Evolutionary conservation across 2,888 invertebrate genomes (phyloP).

Genomic region (Conops quadrifasciatus): DNA sequence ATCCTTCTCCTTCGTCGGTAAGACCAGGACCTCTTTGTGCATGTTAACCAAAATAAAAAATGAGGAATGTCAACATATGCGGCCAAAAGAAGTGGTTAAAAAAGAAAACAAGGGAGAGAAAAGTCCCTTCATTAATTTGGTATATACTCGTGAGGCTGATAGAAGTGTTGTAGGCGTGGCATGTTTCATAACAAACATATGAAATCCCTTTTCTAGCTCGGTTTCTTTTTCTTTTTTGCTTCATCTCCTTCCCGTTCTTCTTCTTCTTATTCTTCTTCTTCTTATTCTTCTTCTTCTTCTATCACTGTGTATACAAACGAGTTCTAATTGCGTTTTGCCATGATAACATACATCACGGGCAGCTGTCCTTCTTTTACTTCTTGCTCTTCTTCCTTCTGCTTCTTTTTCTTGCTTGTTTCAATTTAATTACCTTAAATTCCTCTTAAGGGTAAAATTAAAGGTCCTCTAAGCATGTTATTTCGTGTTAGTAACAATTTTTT

Average conservation of each 20-base stretch:
- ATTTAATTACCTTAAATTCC: slow-evolving; percentile 27
- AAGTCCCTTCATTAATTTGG: neutral
- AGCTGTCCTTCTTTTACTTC: neutral
- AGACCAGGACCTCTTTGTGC: neutral
- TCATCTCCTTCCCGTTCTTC: too few species aligned
- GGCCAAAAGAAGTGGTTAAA: neutral
- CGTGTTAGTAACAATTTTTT: slow-evolving; percentile 1
- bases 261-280: too few species aligned
- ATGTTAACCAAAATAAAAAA: slow-evolving; percentile 23
- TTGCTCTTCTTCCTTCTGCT: neutral
- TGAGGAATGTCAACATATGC: slow-evolving; percentile 30
- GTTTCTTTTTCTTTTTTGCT: too few species aligned
- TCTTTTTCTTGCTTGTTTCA: neutral
- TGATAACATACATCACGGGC: neutral
- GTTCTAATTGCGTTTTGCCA: slow-evolving; percentile 31
- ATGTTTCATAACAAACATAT: too few species aligned
- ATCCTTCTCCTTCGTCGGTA: neutral
- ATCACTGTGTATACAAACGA: neutral
- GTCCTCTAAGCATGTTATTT: neutral
- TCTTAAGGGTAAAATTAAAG: slow-evolving; percentile 13
- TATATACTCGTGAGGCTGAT: neutral
- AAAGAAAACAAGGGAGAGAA: neutral
- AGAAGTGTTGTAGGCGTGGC: slow-evolving; percentile 6
- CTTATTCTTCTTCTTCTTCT: neutral
- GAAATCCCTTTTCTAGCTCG: too few species aligned